These are phyloP conservation scores for Helogale parvula DNA, from an alignment of 2,113 vertebrate species.

Conservation along the genomic window DNA sequence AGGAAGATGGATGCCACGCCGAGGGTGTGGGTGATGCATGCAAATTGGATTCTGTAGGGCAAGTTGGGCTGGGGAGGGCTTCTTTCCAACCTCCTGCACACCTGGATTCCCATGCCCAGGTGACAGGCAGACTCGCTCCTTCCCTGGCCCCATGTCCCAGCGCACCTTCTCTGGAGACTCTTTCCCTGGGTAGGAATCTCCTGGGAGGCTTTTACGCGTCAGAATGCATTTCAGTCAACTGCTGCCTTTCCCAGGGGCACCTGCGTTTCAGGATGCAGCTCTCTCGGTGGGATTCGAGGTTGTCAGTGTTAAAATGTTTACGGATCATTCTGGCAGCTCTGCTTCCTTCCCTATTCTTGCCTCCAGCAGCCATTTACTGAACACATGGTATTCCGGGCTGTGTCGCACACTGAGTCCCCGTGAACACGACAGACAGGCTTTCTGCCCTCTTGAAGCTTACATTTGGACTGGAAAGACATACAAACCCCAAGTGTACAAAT, in stretches of 20 bases:
- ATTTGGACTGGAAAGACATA: background rate
- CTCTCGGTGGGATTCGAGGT: background rate
- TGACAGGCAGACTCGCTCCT: background rate
- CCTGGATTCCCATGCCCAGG: background rate
- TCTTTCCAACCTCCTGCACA: background rate
- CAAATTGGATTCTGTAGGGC: background rate
- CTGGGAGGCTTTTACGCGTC: background rate
- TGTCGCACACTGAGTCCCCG: background rate
- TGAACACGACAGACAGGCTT: background rate
- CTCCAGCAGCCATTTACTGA: background rate
- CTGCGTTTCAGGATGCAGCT: background rate
- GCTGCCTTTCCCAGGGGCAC: background rate
- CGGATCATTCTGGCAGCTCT: background rate
- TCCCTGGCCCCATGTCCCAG: background rate
- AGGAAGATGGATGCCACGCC: background rate
- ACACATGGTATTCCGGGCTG: background rate
- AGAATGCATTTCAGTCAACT: conserved; percentile 55
- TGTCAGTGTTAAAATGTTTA: background rate
- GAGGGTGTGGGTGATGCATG: background rate
- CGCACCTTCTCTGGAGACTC: background rate
- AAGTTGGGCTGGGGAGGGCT: background rate
- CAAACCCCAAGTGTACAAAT: background rate
- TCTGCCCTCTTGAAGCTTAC: background rate
- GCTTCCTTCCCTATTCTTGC: background rate
- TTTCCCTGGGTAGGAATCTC: background rate